These are phyloP conservation scores for Helicolenus hilgendorfi DNA, from an alignment of 2,797 vertebrate species.

Conservation along the genomic window DNA sequence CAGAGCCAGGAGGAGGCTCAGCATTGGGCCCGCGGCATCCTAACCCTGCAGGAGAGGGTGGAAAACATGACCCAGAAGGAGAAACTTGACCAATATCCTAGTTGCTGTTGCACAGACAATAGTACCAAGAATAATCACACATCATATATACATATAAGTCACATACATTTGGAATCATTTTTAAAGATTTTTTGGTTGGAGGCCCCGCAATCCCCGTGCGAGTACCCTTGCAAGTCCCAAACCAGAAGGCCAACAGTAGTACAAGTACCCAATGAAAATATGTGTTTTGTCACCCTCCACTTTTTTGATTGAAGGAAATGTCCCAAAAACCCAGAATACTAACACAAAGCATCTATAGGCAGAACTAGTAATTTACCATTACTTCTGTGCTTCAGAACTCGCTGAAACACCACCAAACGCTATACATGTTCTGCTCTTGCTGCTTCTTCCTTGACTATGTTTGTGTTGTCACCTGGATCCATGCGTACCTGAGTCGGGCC, in stretches of 20 bases:
- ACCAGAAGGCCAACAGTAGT: background rate
- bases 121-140: background rate
- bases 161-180: background rate
- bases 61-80: conserved; percentile 95
- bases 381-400: background rate
- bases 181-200: background rate
- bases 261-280: too few species aligned
- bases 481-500: conserved; percentile 93
- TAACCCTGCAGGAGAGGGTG: conserved; percentile 92
- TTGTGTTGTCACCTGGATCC: conserved; percentile 91
- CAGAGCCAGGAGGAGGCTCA: conserved; percentile 91
- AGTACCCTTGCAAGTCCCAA: background rate
- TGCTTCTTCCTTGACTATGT: conserved; percentile 89
- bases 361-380: too few species aligned
- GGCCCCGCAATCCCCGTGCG: background rate
- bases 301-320: too few species aligned
- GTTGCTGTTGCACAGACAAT: background rate
- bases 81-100: conserved; percentile 97
- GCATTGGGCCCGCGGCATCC: conserved; percentile 93
- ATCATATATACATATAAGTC: background rate
- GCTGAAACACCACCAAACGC: background rate
- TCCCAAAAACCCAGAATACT: too few species aligned
- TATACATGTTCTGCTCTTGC: background rate
- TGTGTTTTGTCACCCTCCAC: too few species aligned
- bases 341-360: background rate